phyloP scores from a whole-genome alignment of 2,888 invertebrate genomes.

The Gymnosoma rotundatum region DNA sequence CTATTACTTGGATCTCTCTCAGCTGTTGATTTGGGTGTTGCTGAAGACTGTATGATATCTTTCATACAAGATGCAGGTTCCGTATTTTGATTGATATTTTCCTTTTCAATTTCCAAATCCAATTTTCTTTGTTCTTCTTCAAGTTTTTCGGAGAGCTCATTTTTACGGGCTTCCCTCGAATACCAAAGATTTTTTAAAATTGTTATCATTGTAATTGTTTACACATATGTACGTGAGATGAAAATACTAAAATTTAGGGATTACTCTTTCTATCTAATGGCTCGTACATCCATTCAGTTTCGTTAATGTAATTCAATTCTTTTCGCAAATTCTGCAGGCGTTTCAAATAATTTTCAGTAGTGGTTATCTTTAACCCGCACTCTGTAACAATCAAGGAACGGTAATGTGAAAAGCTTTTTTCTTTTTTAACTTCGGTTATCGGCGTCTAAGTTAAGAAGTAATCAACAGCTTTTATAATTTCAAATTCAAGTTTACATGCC shows the following conservation, averaged over 20 bases:
- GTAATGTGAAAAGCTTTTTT: conserved; percentile 76
- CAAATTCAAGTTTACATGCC: not conserved
- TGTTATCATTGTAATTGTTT: conserved; percentile 81
- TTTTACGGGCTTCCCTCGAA: conserved; percentile 78
- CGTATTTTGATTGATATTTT: conserved; percentile 45
- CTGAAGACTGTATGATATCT: conserved; percentile 48
- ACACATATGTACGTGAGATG: not conserved
- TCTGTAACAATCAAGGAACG: conserved; percentile 76
- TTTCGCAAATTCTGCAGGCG: conserved; percentile 88
- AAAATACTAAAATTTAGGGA: conserved; percentile 60
- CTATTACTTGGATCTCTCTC: conserved; percentile 62
- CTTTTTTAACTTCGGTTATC: conserved; percentile 71
- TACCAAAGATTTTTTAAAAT: conserved; percentile 82
- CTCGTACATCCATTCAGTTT: conserved; percentile 91
- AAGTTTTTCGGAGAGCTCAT: conserved; percentile 80
- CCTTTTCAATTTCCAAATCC: conserved; percentile 77
- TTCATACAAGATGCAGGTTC: conserved; percentile 48
- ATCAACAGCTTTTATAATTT: not conserved
- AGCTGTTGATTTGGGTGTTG: not conserved
- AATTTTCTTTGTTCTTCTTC: conserved; percentile 82
- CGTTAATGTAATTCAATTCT: conserved; percentile 89
- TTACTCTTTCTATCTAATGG: conserved; percentile 84
- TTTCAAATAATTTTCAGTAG: conserved; percentile 87
- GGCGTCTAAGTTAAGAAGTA: conserved; percentile 28
- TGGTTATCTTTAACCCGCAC: conserved; percentile 82